phyloP scores from a whole-genome alignment of 1,140 invertebrate genomes.

The Chrysopa pallens region DNA sequence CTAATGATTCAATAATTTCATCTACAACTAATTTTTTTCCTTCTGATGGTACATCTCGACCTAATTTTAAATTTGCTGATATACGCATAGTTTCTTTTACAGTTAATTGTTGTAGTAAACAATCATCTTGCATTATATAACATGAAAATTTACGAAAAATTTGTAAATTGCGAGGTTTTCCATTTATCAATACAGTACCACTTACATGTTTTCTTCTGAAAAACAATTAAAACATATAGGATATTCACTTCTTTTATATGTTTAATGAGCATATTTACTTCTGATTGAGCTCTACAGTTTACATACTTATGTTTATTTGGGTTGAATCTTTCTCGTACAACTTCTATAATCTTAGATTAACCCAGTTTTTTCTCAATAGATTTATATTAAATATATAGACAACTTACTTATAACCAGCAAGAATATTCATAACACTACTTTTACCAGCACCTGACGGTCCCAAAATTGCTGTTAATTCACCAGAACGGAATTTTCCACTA shows the following conservation, averaged over 20 bases:
- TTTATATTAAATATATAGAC: too few relatives aligned
- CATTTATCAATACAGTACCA: constrained; percentile 67
- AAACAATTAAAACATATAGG: too few relatives aligned
- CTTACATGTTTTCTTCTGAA: constrained; percentile 53
- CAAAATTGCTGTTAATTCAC: constrained; percentile 81
- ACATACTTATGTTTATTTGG: too few relatives aligned
- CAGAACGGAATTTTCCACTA: constrained; percentile 60
- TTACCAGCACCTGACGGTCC: constrained; percentile 88
- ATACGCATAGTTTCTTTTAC: constrained; percentile 80
- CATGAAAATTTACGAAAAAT: constrained; percentile 82
- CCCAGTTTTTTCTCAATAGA: too few relatives aligned
- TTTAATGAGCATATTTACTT: too few relatives aligned
- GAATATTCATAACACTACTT: constrained; percentile 77
- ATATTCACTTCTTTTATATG: too few relatives aligned
- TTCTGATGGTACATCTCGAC: constrained; percentile 50
- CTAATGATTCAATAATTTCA: constrained; percentile 56
- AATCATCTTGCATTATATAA: constrained; percentile 95
- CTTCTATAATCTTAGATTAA: too few relatives aligned
- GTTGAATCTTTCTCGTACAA: too few relatives aligned
- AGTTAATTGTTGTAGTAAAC: constrained; percentile 70
- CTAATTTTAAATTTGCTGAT: constrained; percentile 81
- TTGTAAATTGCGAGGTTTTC: constrained; percentile 68
- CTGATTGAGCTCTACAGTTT: too few relatives aligned
- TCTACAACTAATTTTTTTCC: constrained; percentile 64
- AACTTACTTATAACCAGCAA: constrained; percentile 77